phyloP scores from a whole-genome alignment of 2,113 vertebrate species.

The Lichenostomus cassidix region DNA sequence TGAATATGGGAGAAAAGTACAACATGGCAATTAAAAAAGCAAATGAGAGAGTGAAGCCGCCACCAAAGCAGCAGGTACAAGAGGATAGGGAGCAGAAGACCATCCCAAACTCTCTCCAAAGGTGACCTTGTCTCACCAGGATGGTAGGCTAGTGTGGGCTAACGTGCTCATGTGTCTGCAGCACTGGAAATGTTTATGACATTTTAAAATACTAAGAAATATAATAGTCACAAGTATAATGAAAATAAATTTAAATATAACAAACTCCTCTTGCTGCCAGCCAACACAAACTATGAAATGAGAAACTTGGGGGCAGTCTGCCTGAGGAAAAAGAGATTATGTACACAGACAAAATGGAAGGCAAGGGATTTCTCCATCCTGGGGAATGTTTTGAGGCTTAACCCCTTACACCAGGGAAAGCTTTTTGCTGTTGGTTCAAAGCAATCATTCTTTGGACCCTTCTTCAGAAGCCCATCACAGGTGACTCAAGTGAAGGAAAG shows the following conservation, averaged over 20 bases:
- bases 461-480: not conserved
- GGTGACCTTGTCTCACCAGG: not conserved
- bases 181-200: conserved; percentile 3
- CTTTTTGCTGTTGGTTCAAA: not conserved
- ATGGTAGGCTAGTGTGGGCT: accelerated
- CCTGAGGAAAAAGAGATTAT: not conserved
- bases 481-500: not conserved
- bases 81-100: not conserved
- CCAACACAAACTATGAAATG: not conserved
- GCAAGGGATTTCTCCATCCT: not conserved
- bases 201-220: conserved; percentile 45
- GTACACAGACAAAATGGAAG: not conserved
- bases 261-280: not conserved
- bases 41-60: not conserved
- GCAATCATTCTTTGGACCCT: not conserved
- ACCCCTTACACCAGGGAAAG: not conserved
- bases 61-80: not conserved
- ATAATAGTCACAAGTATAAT: conserved; percentile 2
- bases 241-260: conserved; percentile 33
- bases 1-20: not conserved
- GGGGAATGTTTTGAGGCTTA: not conserved
- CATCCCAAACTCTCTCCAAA: not conserved
- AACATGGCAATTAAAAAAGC: not conserved
- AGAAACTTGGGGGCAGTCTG: not conserved
- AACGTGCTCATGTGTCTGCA: not conserved